phyloP scores from a whole-genome alignment of 1,140 invertebrate genomes.

The Antheraea mylitta region DNA sequence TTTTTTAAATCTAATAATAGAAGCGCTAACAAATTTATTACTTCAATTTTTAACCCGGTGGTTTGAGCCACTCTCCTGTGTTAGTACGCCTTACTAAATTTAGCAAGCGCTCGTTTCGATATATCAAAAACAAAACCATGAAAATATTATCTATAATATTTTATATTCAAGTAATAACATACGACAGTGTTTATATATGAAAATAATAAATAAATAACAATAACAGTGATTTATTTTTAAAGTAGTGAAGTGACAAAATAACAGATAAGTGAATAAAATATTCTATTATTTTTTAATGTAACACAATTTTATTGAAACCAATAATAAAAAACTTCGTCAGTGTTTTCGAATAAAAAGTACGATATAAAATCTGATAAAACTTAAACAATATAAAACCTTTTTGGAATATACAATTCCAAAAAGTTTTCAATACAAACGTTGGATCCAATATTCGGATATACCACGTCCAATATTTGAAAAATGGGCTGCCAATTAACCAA shows the following conservation, averaged over 20 bases:
- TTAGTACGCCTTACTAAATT: conserved; percentile 16
- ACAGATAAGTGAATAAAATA: not conserved
- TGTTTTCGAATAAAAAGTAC: too few relatives aligned
- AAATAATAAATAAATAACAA: conserved; percentile 2
- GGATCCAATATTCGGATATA: not conserved
- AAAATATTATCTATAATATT: not conserved
- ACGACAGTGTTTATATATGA: not conserved
- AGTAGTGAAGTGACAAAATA: not conserved
- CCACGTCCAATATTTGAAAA: conserved; percentile 3
- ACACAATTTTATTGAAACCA: too few relatives aligned
- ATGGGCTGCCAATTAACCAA: conserved; percentile 67
- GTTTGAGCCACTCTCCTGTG: conserved; percentile 19
- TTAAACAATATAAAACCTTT: too few relatives aligned
- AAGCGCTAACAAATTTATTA: conserved; percentile 26
- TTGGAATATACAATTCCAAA: too few relatives aligned
- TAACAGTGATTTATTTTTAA: not conserved
- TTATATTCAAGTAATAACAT: conserved; percentile 11
- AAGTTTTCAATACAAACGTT: too few relatives aligned
- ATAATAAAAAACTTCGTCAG: too few relatives aligned
- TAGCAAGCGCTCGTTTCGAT: conserved; percentile 9
- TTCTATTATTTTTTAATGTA: too few relatives aligned
- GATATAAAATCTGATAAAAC: too few relatives aligned
- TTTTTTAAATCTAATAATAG: conserved; percentile 26
- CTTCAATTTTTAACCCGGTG: conserved; percentile 23
- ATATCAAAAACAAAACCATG: not conserved